Conservation (phyloP, 2,888 invertebrate genomes). For the Villa cingulata region DNA sequence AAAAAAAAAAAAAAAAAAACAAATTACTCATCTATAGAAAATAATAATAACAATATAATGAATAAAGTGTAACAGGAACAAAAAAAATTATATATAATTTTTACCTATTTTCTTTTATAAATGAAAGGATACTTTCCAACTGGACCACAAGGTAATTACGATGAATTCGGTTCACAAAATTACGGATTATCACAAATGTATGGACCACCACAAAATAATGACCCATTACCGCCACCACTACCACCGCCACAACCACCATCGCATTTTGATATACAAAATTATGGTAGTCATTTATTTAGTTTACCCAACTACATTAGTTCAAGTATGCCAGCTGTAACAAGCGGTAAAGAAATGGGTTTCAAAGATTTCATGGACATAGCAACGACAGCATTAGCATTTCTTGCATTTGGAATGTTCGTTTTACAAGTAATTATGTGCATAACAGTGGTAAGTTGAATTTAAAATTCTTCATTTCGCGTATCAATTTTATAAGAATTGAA, state of each 20-base stretch:
- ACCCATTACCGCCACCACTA: background rate
- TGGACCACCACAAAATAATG: too few species aligned
- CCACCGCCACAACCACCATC: background rate
- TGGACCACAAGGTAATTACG: slow-evolving; percentile 7
- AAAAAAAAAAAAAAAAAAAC: too few species aligned
- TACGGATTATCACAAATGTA: background rate
- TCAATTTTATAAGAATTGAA: background rate
- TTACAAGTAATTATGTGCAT: slow-evolving; percentile 68
- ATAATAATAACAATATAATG: too few species aligned
- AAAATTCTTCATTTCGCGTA: background rate
- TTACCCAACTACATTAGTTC: too few species aligned
- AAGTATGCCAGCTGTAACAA: background rate
- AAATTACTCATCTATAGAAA: too few species aligned
- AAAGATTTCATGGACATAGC: slow-evolving; percentile 64
- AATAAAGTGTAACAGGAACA: too few species aligned
- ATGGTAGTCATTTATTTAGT: too few species aligned
- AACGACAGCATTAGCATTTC: slow-evolving; percentile 63
- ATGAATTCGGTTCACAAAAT: background rate
- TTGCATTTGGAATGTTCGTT: slow-evolving; percentile 68
- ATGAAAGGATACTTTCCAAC: slow-evolving; percentile 8
- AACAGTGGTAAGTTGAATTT: slow-evolving; percentile 26
- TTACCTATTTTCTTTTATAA: too few species aligned
- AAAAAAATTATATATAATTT: too few species aligned
- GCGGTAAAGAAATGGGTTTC: slow-evolving; percentile 6
- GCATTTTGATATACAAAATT: too few species aligned